Evolutionary conservation across 2,113 vertebrate species (phyloP), one percentile per base, ranked within the genome.

Genomic region (Tachycineta bicolor): DNA sequence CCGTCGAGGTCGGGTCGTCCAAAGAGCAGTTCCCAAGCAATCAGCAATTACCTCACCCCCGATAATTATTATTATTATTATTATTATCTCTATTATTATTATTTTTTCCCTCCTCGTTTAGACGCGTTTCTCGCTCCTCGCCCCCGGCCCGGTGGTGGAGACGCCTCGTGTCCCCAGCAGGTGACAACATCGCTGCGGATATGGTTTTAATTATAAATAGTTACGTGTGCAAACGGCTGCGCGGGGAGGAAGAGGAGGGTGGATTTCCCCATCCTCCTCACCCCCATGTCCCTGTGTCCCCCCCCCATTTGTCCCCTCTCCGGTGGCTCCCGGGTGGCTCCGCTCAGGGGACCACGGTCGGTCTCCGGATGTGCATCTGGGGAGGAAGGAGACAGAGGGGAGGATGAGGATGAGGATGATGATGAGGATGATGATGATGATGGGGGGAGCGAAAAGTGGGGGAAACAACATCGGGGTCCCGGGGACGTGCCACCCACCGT

Each of bases 21-120:
- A 22, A 5, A 26, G 22, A 43, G 43, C 14, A 0, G 3, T 5
- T 49, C 22, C 23, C 1, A 2, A 25, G 4, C 5, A 0, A 28
- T 47, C 2, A 41, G 5, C 34, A 7, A n/a, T 49, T 22, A n/a
- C 12, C 44, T 14, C 43, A 22, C 4, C 13, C 21, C 6, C n/a
- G n/a, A n/a, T n/a, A n/a, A n/a, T n/a, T n/a, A n/a, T n/a, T n/a
- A n/a, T n/a, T n/a, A n/a, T n/a, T n/a, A n/a, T n/a, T n/a, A n/a
- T n/a, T n/a, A n/a, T n/a, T n/a, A n/a, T n/a, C n/a, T n/a, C n/a
- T n/a, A n/a, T n/a, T n/a, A n/a, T n/a, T n/a, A n/a, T n/a, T n/a
- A n/a, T n/a, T n/a, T n/a, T n/a, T n/a, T n/a, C n/a, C n/a, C n/a
- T n/a, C n/a, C n/a, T n/a, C n/a, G n/a, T n/a, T n/a, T n/a, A n/a